Base-by-base conservation (phyloP, 2,888 invertebrate species). In the Nineta flava region DNA sequence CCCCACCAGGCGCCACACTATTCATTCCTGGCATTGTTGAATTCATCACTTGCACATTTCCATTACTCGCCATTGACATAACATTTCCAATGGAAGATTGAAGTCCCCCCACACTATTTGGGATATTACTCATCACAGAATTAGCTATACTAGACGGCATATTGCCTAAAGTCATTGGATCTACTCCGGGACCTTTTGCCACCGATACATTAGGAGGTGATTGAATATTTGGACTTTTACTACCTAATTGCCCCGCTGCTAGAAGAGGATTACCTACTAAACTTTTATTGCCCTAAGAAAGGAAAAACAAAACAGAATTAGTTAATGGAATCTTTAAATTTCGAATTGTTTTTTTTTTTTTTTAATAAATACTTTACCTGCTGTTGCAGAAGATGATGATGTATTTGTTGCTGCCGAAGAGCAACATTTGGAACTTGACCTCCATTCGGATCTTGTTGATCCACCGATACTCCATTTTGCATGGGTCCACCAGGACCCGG, bases 151-250 rank as follows among this genome's bases (percentile, higher is more conserved):
- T 72, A 53, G 73, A 72, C 51, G 73, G 70, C 59, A 74, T 61
- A 61, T 65, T 74, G 53, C 72, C 70, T 55, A 73, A 59, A 53
- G 81, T 79, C 64, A 79, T 76, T 40, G 77, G 74, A 59, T 80
- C 79, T 5, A 74, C 76, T 68, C 77, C 76, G 63, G 73, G 68
- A 51, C 73, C 72, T 32, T 68, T 65, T 57, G 82, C 80, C 54
- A 83, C 83, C 56, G 84, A 81, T 58, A 86, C 83, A 61, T 87
- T 87, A 46, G 87, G 87, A 51, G 87, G 87, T 50, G 87, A 87
- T 66, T 88, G 88, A 64, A 88, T 71, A 64, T 81, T 87, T 55
- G 87, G 86, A 66, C 85, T 86, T 66, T 87, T 87, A 68, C 77
- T 87, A 55, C 85, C 84, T 65, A 87, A 71, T 60, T 80, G 81